phyloP scores from a whole-genome alignment of 2,113 vertebrate genomes.

The Hypomesus transpacificus region DNA sequence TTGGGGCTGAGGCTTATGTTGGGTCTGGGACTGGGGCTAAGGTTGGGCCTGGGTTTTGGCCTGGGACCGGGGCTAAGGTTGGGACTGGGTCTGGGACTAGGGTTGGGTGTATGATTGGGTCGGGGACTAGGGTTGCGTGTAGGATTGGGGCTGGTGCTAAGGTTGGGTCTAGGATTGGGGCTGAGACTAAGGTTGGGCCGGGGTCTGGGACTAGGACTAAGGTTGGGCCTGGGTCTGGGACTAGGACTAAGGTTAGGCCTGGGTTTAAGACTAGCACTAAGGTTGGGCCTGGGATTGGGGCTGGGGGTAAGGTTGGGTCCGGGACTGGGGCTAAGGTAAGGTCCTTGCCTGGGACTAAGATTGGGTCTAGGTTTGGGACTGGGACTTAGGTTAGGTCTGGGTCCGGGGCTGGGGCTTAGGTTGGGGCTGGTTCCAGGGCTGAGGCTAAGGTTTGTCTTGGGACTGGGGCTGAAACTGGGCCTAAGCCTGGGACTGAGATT shows the following conservation, averaged over 20 bases:
- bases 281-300: slow-evolving; percentile 52
- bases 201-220: slow-evolving; percentile 27
- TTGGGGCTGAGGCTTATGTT: background rate
- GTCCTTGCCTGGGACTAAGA: slow-evolving; percentile 10
- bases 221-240: slow-evolving; percentile 8
- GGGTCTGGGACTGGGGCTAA: background rate
- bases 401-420: background rate
- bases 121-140: slow-evolving; percentile 41
- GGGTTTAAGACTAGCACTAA: slow-evolving; percentile 51
- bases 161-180: slow-evolving; percentile 45
- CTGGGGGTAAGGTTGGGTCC: slow-evolving; percentile 13
- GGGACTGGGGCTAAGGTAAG: slow-evolving; percentile 13
- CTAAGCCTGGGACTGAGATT: background rate
- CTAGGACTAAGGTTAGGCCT: slow-evolving; percentile 41
- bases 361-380: background rate
- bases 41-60: background rate
- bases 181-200: slow-evolving; percentile 57
- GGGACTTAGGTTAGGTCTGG: slow-evolving; percentile 23
- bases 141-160: slow-evolving; percentile 52
- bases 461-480: slow-evolving; percentile 15
- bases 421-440: slow-evolving; percentile 42
- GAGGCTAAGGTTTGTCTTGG: slow-evolving; percentile 33
- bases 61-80: slow-evolving; percentile 48
- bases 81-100: slow-evolving; percentile 36
- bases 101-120: slow-evolving; percentile 38